These are phyloP conservation scores for Athene noctua DNA, from an alignment of 2,113 vertebrate genomes.

Conservation along the genomic window DNA sequence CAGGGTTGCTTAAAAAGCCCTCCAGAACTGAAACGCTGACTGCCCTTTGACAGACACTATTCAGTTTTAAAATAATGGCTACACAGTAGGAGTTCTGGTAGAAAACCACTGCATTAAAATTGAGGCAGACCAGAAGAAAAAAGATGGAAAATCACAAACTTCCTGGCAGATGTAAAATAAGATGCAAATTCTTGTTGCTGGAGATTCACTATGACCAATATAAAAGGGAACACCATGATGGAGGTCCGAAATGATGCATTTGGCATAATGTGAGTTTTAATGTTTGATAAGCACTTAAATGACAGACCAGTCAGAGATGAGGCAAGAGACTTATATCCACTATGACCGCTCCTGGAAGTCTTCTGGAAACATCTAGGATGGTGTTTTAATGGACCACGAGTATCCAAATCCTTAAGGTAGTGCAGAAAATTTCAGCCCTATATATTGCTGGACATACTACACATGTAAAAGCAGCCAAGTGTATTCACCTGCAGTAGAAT, in stretches of 20 bases:
- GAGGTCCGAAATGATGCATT: accelerated
- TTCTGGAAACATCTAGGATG: not conserved
- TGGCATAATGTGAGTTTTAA: not conserved
- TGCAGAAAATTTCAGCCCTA: not conserved
- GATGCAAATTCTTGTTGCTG: not conserved
- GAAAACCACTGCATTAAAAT: not conserved
- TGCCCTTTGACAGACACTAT: not conserved
- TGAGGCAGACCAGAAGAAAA: not conserved
- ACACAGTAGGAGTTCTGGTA: not conserved
- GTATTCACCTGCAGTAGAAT: not conserved
- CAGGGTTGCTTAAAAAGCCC: not conserved
- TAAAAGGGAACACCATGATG: not conserved
- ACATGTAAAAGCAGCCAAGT: not conserved
- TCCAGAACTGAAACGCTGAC: not conserved
- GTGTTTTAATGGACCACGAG: not conserved
- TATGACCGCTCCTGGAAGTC: not conserved
- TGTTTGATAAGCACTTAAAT: not conserved
- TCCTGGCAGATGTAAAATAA: not conserved
- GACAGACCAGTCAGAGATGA: not conserved
- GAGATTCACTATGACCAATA: not conserved
- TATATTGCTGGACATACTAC: not conserved
- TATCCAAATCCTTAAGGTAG: not conserved
- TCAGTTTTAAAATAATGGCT: not conserved
- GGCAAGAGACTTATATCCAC: not conserved
- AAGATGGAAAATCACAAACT: not conserved